Evolutionary conservation across 2,797 vertebrate genomes (phyloP), one percentile per base, ranked within the genome.

Genomic region (Cirrhinus molitorella): DNA sequence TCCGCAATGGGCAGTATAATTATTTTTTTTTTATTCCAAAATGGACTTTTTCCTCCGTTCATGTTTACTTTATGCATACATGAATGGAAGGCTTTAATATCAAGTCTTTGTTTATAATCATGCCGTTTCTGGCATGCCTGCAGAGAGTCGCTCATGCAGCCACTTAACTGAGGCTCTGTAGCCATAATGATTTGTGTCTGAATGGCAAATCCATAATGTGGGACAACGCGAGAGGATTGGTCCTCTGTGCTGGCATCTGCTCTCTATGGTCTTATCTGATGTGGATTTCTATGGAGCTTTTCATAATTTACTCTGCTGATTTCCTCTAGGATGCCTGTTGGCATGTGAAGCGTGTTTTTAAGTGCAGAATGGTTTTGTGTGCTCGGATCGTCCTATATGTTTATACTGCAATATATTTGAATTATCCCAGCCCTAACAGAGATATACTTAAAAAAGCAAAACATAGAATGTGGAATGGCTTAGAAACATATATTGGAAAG

Each of bases 91-190:
- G 71, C 77, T 87, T 87, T 79, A 78, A 87, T 85, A 85, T 79
- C 53, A 68, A 59, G 45, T 82, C 77, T 89, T 87, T 89, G 87
- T 87, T 87, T 86, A 77, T 83, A 81, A 88, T 86, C 83, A 80
- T 88, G 61, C 28, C 28, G 17, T 34, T 65, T 43, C 34, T 65
- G 61, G 61, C 61, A 34, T 65, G 73, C n/a, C 57, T 75, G 75
- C 34, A 59, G 68, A 75, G 34, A 53, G 72, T 77, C 59, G 61
- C 76, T 67, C 57, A 76, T 74, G 37, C 47, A 67, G 73, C 66
- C 79, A 63, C 83, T 87, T 85, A 85, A 79, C 76, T 78, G 80
- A 63, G 79, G 40, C 63, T 86, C 83, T 85, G 80, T 80, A 78
- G 79, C 63, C 59, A 70, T 86, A 84, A 84, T 83, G 83, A 83